Evolutionary conservation across 2,888 invertebrate species (phyloP), one percentile per base, ranked within the genome.

Genomic region (Eilema sororculum): DNA sequence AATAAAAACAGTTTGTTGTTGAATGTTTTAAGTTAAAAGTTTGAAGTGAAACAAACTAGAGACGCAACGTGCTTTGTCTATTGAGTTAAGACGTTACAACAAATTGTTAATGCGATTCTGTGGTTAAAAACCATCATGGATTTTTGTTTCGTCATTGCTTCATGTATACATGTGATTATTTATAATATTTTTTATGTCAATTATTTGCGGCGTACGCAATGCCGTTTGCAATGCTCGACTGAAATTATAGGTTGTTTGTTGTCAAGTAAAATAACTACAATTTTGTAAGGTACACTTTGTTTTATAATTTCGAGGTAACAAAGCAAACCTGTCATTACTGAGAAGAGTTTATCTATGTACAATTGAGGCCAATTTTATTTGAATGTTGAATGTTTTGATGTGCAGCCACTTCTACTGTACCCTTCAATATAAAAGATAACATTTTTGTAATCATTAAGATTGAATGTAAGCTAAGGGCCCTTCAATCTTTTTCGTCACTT

Each of bases 21-120:
- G 28, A 33, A 52, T 28, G 20, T 28, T 60, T 30, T n/a, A 61
- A 24, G 1, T 12, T 67, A 20, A 25, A 63, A 9, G n/a, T 30
- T 57, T 28, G 12, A 41, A 22, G 22, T 30, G 13, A 28, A 57
- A 63, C 20, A 63, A 28, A 33, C 20, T 59, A 20, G 12, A 46
- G 13, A 46, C 41, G 28, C 13, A 13, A 59, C 5, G 12, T 46
- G 37, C 60, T n/a, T 28, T 78, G 81, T 58, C 57, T 74, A 79
- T 81, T 81, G 72, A 80, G 75, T 81, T 80, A 82, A 67, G 70
- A 74, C 67, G 65, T 68, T 74, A 75, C 61, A 77, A 73, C 70
- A 75, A 82, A 80, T 78, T 75, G 74, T 73, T 82, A 82, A 75
- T 78, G 79, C 69, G 65, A 70, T 80, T 78, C 68, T 80, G 77